phyloP scores from a whole-genome alignment of 2,888 invertebrate genomes.

The Peribatodes rhomboidaria region DNA sequence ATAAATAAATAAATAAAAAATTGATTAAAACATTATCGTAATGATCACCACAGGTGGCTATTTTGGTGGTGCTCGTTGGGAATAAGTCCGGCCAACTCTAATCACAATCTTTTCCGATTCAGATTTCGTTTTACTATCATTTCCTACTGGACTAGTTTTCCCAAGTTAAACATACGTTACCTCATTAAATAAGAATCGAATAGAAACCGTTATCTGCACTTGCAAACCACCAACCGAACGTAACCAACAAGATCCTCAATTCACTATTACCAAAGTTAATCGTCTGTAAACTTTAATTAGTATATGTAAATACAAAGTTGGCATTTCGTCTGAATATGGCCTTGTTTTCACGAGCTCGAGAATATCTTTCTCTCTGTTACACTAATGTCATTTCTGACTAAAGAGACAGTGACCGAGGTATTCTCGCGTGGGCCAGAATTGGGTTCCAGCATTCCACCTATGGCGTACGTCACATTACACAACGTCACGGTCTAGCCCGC shows the following conservation, averaged over 20 bases:
- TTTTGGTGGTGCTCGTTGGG: no score
- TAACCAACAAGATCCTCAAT: conserved; percentile 8
- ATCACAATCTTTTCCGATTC: no score
- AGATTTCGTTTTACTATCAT: no score
- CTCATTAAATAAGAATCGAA: background rate
- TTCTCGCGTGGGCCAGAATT: background rate
- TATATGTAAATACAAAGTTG: conserved; percentile 14
- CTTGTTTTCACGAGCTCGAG: background rate
- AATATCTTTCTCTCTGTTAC: background rate
- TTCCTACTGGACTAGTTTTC: no score
- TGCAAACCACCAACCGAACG: conserved; percentile 6
- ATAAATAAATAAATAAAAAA: no score
- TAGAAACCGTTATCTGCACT: conserved; percentile 3
- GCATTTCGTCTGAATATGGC: conserved; percentile 16
- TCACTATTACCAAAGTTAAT: conserved; percentile 18
- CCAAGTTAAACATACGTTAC: background rate
- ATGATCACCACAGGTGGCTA: no score
- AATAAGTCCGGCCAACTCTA: no score
- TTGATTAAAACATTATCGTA: no score
- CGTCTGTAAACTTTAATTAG: conserved; percentile 20
- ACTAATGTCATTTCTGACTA: background rate
- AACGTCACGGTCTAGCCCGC: conserved; percentile 27
- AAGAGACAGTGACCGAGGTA: background rate
- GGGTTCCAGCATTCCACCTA: background rate
- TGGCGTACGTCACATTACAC: conserved; percentile 25